Evolutionary conservation across 2,888 invertebrate genomes (phyloP).

Genomic region (Acronicta alni): DNA sequence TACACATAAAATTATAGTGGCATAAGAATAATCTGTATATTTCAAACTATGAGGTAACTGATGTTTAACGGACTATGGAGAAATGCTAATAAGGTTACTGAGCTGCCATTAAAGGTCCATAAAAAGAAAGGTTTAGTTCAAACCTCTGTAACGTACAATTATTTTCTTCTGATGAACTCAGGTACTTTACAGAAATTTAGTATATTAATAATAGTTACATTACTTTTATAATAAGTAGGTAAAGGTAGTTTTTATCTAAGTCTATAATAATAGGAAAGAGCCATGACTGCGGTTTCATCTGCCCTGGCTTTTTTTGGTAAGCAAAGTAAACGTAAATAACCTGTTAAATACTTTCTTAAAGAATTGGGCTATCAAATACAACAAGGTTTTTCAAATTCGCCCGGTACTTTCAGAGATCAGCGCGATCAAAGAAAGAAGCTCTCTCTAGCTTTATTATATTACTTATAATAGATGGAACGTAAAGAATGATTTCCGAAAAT

Average conservation of each 20-base stretch:
- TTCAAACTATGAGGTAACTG: slow-evolving; percentile 44
- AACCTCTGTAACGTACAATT: neutral
- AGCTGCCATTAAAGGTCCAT: slow-evolving; percentile 7
- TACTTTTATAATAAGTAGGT: neutral
- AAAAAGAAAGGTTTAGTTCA: slow-evolving; percentile 4
- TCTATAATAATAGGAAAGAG: too few relatives aligned
- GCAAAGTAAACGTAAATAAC: too few relatives aligned
- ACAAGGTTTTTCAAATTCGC: too few relatives aligned
- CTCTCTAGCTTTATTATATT: too few relatives aligned
- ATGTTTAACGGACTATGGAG: slow-evolving; percentile 15
- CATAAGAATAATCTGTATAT: slow-evolving; percentile 33
- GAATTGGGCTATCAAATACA: too few relatives aligned
- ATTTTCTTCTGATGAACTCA: neutral
- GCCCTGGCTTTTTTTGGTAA: too few relatives aligned
- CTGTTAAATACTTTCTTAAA: too few relatives aligned
- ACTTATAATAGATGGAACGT: too few relatives aligned
- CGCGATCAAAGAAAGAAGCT: too few relatives aligned
- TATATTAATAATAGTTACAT: neutral
- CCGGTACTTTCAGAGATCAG: too few relatives aligned
- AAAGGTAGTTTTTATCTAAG: neutral
- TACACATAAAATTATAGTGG: slow-evolving; percentile 49
- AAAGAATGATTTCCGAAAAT: too few relatives aligned
- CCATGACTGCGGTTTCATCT: too few relatives aligned
- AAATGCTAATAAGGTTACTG: slow-evolving; percentile 32
- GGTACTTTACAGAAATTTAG: neutral